Base-by-base conservation (phyloP, 2,888 invertebrate genomes). In the Capitulum mitella region DNA sequence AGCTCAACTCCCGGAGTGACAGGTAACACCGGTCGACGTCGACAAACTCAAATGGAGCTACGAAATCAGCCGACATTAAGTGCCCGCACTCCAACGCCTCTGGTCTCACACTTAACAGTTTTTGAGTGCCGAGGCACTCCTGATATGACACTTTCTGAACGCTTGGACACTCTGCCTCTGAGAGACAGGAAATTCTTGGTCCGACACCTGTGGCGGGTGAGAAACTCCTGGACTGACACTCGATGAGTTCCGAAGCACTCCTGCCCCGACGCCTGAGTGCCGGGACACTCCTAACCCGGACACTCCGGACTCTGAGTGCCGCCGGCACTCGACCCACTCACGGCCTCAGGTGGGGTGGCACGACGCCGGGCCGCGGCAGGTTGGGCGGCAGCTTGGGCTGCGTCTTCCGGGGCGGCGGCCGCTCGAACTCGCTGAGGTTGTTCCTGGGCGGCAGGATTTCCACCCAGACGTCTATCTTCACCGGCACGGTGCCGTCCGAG, bases 311-410 rank as follows among this genome's bases (percentile, higher is more conserved):
- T 1, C 14, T 29, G 22, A 2, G n/a, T 10, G 8, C 51, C 19
- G 19, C 51, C 3, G 51, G 3, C 10, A 3, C 19, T 6, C 58
- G 10, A 6, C 64, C 2, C 14, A 5, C 19, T 10, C 16, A 3
- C 64, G 8, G 19, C 34, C 64, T 34, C 32, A 8, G 51, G 3
- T 19, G 51, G 3, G 19, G 14, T 3, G 19, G 51, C 19, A 51
- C 3, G 51, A 51, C 32, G 14, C 14, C 61, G 29, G n/a, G 14
- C 61, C 61, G 5, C 61, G 32, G 14, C 12, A 70, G 70, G 37
- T 70, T 70, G 8, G 70, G 70, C 29, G 75, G 75, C 46, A 75
- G 75, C n/a, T 75, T 22, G 0, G 75, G 75, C 19, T 40, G 43
- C 26, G 75, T 29, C 6, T 22, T 37, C 6, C 37, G 1, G 6